Evolutionary conservation across 2,113 vertebrate species (phyloP).

Genomic region (Chlorodrepanis virens): DNA sequence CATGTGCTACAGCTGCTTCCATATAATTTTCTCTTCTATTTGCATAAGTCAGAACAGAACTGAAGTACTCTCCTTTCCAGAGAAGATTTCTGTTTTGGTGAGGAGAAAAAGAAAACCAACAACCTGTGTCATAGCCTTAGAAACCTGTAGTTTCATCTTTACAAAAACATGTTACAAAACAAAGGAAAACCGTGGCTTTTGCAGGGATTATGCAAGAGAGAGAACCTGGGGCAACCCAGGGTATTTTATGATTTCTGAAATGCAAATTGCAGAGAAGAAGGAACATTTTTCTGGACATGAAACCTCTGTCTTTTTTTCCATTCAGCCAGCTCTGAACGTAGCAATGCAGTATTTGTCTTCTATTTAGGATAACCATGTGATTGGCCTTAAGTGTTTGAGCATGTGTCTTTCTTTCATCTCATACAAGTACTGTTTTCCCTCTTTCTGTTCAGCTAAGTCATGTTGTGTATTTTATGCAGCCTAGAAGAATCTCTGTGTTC

Average conservation of each 20-base stretch:
- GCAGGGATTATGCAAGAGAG: not conserved
- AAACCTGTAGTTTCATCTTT: not conserved
- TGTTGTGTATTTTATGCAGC: not conserved
- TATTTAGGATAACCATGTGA: not conserved
- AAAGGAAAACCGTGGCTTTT: not conserved
- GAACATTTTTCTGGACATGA: not conserved
- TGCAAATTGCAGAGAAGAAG: conserved; percentile 10
- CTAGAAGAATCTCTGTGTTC: not conserved
- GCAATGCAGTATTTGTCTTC: not conserved
- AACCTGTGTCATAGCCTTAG: not conserved
- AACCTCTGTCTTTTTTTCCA: not conserved
- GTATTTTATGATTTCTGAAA: not conserved
- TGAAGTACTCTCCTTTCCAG: not conserved
- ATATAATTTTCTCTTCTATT: not conserved
- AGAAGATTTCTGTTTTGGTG: not conserved
- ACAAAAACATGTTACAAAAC: not conserved
- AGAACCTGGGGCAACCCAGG: not conserved
- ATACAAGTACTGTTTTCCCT: not conserved
- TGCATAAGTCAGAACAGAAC: not conserved
- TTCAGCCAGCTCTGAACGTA: not conserved
- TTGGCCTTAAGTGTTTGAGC: not conserved
- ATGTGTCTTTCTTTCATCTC: not conserved
- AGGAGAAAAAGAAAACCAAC: not conserved
- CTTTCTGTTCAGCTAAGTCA: not conserved
- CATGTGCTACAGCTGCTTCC: not conserved